These are phyloP conservation scores for Hylaea fasciaria DNA, from an alignment of 2,888 invertebrate genomes.

Conservation along the genomic window DNA sequence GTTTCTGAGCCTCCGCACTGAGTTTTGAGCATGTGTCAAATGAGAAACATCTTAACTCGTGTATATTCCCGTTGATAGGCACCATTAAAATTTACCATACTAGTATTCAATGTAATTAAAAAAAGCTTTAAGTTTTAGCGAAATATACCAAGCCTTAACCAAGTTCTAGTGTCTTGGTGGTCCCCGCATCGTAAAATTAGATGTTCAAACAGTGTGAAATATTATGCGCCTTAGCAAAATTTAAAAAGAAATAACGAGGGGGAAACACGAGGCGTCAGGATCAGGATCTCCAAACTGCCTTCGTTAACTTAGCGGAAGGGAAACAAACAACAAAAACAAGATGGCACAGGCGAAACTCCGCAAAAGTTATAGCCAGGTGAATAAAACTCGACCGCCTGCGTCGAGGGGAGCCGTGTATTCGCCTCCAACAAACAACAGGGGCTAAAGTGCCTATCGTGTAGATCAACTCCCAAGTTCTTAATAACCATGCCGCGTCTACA, in stretches of 20 bases:
- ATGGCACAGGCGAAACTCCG: conserved; percentile 42
- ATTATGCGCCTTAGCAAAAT: conserved; percentile 6
- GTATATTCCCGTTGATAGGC: too few relatives aligned
- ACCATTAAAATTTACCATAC: too few relatives aligned
- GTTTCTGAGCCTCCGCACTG: too few relatives aligned
- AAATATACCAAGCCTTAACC: too few relatives aligned
- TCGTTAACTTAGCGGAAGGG: conserved; percentile 42
- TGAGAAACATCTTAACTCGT: too few relatives aligned
- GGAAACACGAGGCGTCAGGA: conserved; percentile 34
- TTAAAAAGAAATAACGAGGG: conserved; percentile 37
- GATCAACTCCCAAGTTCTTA: conserved; percentile 43
- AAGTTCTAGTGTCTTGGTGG: too few relatives aligned
- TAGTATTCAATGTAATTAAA: too few relatives aligned
- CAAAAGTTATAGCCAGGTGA: conserved; percentile 45
- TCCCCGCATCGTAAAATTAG: neutral
- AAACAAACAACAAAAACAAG: conserved; percentile 48
- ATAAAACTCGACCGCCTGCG: conserved; percentile 44
- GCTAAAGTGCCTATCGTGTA: conserved; percentile 41
- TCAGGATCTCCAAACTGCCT: conserved; percentile 41
- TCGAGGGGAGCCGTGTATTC: conserved; percentile 41
- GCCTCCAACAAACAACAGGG: conserved; percentile 37
- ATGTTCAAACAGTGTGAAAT: neutral
- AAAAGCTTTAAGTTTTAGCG: too few relatives aligned
- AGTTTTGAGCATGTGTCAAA: too few relatives aligned
- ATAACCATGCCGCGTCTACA: conserved; percentile 33